A percentile compares a stretch with the other conserved stretches of the same genome.
phyloP scores from a whole-genome alignment of 2,797 vertebrate species.

The Serranus cabrilla region DNA sequence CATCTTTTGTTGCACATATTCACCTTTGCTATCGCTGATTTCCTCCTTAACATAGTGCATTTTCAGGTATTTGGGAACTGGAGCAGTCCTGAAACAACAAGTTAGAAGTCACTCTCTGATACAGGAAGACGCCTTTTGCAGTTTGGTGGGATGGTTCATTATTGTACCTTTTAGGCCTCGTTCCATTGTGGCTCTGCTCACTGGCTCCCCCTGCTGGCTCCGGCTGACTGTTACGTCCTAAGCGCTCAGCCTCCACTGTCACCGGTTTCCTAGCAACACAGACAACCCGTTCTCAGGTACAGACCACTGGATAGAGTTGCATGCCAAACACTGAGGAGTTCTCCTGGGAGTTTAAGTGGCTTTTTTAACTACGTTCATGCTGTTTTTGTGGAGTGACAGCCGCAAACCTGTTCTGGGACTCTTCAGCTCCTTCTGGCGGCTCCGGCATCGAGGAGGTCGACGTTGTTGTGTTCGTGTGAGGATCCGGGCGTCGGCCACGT shows the following conservation, averaged over 20 bases:
- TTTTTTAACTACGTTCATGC: slow-evolving; percentile 11
- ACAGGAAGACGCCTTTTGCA: slow-evolving; percentile 16
- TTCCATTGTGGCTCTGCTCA: slow-evolving; percentile 81
- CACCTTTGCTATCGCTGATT: slow-evolving; percentile 86
- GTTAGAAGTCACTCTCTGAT: not conserved
- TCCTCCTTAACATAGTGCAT: slow-evolving; percentile 91
- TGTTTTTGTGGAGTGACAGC: not conserved
- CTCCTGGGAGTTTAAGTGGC: slow-evolving; percentile 37
- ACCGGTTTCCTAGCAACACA: slow-evolving; percentile 83
- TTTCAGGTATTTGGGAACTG: slow-evolving; percentile 88
- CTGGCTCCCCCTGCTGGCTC: slow-evolving; percentile 77
- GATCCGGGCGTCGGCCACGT: slow-evolving; percentile 82
- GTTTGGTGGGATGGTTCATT: not conserved
- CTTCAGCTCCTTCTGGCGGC: slow-evolving; percentile 67
- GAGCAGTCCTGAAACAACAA: slow-evolving; percentile 80
- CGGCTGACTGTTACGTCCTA: slow-evolving; percentile 74
- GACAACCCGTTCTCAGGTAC: slow-evolving; percentile 54
- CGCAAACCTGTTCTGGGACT: slow-evolving; percentile 84
- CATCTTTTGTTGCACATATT: not conserved
- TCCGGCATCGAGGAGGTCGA: slow-evolving; percentile 56
- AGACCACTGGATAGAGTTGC: slow-evolving; percentile 33
- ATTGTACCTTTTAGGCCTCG: slow-evolving; percentile 80
- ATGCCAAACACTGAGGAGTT: slow-evolving; percentile 41
- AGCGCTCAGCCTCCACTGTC: slow-evolving; percentile 77
- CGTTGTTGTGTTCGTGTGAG: slow-evolving; percentile 56